Evolutionary conservation across 2,888 invertebrate genomes (phyloP).

Genomic region (Argyresthia goedartella): DNA sequence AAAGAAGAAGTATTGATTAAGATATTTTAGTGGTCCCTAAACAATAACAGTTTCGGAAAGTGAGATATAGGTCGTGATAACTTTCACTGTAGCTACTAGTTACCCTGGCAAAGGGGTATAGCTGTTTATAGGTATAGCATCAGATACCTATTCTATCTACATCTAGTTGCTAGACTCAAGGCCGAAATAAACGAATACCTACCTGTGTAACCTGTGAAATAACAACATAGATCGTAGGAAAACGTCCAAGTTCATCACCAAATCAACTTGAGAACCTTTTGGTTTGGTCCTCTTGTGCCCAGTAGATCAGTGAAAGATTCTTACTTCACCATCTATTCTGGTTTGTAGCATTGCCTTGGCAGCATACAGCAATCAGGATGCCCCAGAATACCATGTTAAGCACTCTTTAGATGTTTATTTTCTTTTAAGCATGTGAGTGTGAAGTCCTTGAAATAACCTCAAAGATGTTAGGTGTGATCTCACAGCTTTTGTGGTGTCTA

Average conservation of each 20-base stretch:
- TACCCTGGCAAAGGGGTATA: slow-evolving; percentile 38
- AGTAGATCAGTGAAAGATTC: no score
- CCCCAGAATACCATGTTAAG: no score
- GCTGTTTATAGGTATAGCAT: slow-evolving; percentile 38
- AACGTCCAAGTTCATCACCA: no score
- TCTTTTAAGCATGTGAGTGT: slow-evolving; percentile 21
- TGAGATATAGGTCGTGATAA: slow-evolving; percentile 60
- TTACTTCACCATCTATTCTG: no score
- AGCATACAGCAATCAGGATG: no score
- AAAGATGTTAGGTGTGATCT: no score
- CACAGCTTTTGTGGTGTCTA: no score
- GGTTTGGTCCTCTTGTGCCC: no score
- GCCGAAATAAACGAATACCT: slow-evolving; percentile 65
- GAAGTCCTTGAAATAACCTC: slow-evolving; percentile 47
- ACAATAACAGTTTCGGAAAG: slow-evolving; percentile 9
- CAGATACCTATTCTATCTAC: slow-evolving; percentile 45
- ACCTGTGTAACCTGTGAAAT: slow-evolving; percentile 41
- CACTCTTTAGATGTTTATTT: no score
- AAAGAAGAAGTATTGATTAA: not conserved
- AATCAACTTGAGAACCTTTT: no score
- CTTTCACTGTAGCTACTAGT: slow-evolving; percentile 68
- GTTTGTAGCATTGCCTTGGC: no score
- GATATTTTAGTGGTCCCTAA: slow-evolving; percentile 11
- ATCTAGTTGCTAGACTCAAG: slow-evolving; percentile 65
- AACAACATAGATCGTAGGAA: no score